Conservation (phyloP, 2,797 vertebrate species). For the Ptychobarbus kaznakovi region DNA sequence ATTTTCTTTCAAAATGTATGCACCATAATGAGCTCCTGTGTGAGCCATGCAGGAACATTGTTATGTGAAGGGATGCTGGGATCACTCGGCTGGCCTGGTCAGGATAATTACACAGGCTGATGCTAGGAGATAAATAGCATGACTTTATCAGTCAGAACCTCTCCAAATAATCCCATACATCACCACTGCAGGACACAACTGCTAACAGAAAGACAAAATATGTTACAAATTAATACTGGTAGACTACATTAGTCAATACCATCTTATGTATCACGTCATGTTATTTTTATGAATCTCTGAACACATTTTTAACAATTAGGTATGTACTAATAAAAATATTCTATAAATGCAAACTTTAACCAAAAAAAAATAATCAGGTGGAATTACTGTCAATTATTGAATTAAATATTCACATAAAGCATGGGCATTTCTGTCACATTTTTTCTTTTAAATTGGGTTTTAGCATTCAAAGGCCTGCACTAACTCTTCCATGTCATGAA, state of each 20-base stretch:
- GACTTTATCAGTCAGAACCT: constrained; percentile 66
- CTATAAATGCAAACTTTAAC: neutral
- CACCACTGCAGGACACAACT: constrained; percentile 69
- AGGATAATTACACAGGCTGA: constrained; percentile 35
- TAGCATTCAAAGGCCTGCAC: neutral
- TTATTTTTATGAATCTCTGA: neutral
- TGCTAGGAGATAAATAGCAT: constrained; percentile 52
- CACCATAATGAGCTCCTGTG: neutral
- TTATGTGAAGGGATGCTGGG: constrained; percentile 22
- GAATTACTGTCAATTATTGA: neutral
- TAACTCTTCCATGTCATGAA: neutral
- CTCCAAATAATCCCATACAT: constrained; percentile 66
- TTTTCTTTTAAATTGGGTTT: neutral
- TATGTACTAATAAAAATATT: neutral
- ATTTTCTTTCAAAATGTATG: constrained; percentile 7
- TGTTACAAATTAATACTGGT: neutral
- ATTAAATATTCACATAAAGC: neutral
- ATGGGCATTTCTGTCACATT: neutral
- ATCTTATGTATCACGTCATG: neutral
- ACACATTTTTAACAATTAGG: neutral
- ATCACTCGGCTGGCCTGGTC: constrained; percentile 23
- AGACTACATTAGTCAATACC: neutral
- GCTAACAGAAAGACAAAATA: neutral
- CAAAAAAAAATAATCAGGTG: neutral
- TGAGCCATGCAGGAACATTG: neutral